Evolutionary conservation across 2,888 invertebrate species (phyloP), one percentile per base, ranked within the genome.

Genomic region (Chrysodeixis includens): DNA sequence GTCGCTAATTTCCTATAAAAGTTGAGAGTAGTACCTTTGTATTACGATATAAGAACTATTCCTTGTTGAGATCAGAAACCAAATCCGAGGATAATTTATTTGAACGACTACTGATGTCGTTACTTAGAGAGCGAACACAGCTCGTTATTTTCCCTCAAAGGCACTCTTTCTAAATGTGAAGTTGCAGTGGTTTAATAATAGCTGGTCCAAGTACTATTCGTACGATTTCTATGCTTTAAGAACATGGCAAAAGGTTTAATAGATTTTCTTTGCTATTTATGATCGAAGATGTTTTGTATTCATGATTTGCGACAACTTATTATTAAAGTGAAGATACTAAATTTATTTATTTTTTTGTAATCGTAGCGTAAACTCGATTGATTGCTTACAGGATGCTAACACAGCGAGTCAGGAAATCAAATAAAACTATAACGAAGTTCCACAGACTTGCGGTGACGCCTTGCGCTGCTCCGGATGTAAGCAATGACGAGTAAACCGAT

Each of bases 51-150:
- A 35, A 35, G 8, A 35, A n/a, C n/a, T 58, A 56, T 58, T 66
- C 66, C 77, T 32, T 51, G 56, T 55, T 16, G 40, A 58, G 22
- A 69, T 56, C 40, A 59, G 40, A 71, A 68, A 46, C 30, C n/a
- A 40, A 62, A 32, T 57, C 40, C 32, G 51, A 55, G 46, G 20
- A 52, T 63, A 10, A 59, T 72, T 69, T 61, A 56, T 64, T 75
- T 58, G 40, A 70, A 51, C 53, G 56, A 22, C 51, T 57, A 56
- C 60, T 58, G 18, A 66, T 56, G 58, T 55, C 62, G 40, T 72
- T 68, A 59, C 54, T 60, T 60, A 46, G 61, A 68, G 68, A 32
- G 30, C 49, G 16, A 58, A 40, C 10, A 53, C 5, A 30, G 35
- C 46, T 70, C 54, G 22, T 75, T 54, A 65, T 60, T 65, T 22